Conservation (phyloP, 30 jellyfish, hydroid and myxozoan genomes). For the Turritopsis rubra region DNA sequence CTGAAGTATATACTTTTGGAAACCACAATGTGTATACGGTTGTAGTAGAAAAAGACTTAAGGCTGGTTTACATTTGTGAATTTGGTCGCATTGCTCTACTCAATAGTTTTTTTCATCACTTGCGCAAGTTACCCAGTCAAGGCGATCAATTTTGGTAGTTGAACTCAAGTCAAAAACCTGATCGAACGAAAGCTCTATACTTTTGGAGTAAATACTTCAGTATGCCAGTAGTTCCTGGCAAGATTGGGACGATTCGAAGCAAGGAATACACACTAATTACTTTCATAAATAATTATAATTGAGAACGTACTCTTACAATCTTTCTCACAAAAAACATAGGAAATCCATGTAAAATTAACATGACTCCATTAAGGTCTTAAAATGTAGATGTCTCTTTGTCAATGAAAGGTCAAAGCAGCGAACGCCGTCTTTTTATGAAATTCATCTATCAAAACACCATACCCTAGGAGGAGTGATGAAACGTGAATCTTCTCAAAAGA, state of each 20-base stretch:
- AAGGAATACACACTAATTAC: neutral
- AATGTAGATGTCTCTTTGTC: neutral
- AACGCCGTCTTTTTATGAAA: neutral
- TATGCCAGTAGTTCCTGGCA: too few relatives aligned
- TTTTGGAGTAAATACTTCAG: too few relatives aligned
- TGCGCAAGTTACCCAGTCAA: too few relatives aligned
- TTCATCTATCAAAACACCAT: neutral
- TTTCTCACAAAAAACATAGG: neutral
- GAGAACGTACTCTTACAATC: neutral
- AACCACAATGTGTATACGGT: too few relatives aligned
- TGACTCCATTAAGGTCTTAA: neutral
- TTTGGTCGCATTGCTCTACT: too few relatives aligned
- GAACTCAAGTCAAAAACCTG: too few relatives aligned
- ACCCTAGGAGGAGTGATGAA: neutral
- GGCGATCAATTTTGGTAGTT: too few relatives aligned
- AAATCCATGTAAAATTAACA: neutral
- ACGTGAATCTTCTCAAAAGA: neutral
- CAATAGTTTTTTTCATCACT: too few relatives aligned
- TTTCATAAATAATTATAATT: neutral
- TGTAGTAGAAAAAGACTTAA: too few relatives aligned
- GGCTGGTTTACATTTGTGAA: too few relatives aligned
- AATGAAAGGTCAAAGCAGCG: neutral
- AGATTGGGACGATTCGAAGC: too few relatives aligned
- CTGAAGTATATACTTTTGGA: neutral
- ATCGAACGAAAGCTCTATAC: too few relatives aligned